Percentiles rank a stretch among this genome's conserved stretches.
phyloP scores from a whole-genome alignment of 1,140 invertebrate species.

The Aphidius gifuensis region DNA sequence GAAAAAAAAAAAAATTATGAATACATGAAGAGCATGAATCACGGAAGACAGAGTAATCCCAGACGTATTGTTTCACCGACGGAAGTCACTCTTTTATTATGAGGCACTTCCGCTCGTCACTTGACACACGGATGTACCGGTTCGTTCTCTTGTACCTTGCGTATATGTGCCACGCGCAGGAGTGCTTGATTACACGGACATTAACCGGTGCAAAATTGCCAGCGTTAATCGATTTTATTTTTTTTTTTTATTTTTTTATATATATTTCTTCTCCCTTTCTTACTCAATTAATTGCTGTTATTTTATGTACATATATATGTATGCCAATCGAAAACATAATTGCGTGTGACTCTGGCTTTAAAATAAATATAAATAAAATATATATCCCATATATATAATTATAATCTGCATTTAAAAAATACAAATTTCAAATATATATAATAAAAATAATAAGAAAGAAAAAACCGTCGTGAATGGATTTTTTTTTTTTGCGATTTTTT shows the following conservation, averaged over 20 bases:
- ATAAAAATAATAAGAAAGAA: no score
- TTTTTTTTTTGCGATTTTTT: not conserved
- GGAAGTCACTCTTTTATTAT: slow-evolving; percentile 25
- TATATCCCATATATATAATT: no score
- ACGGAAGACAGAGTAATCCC: slow-evolving; percentile 14
- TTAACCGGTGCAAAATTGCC: slow-evolving; percentile 5
- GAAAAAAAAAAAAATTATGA: not conserved
- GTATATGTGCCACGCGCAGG: slow-evolving; percentile 19
- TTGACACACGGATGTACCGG: slow-evolving; percentile 25
- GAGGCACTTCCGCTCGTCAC: slow-evolving; percentile 22
- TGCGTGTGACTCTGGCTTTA: no score
- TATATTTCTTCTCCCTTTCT: not conserved
- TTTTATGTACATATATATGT: no score
- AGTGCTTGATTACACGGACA: slow-evolving; percentile 14
- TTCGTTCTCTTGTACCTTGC: slow-evolving; percentile 1
- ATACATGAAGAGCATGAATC: slow-evolving; percentile 9
- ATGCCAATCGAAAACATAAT: no score
- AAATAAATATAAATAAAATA: no score
- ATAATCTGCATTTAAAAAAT: no score
- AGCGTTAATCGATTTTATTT: slow-evolving; percentile 1
- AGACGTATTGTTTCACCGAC: slow-evolving; percentile 26
- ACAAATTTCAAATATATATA: no score
- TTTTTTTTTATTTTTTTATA: not conserved
- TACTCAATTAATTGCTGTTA: not conserved
- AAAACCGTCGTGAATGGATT: not conserved